Conservation (phyloP, 1,140 invertebrate genomes). For the Brachionus rubens region DNA sequence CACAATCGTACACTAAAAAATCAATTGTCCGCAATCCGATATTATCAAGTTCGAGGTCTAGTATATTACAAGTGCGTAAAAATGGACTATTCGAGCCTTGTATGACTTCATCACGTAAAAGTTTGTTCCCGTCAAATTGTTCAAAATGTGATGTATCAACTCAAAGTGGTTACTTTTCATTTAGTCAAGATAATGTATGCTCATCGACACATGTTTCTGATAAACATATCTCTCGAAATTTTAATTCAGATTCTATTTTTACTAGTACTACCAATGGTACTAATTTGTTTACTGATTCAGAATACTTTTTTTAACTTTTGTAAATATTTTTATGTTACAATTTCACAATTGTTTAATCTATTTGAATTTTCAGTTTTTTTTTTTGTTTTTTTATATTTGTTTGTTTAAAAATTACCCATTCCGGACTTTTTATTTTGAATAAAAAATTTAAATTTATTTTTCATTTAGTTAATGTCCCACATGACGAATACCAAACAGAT, state of each 20-base stretch:
- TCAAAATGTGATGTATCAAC: not conserved
- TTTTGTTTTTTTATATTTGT: too few species aligned
- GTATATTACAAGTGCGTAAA: not conserved
- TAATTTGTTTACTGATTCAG: not conserved
- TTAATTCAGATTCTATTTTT: not conserved
- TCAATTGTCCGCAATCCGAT: not conserved
- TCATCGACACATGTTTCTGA: conserved; percentile 11
- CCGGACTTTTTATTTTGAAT: too few species aligned
- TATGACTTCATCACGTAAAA: conserved; percentile 40
- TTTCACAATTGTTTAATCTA: too few species aligned
- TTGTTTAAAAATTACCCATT: too few species aligned
- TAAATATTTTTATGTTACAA: not conserved
- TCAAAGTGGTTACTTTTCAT: not conserved
- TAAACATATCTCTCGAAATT: not conserved
- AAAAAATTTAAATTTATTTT: too few species aligned
- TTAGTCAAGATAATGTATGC: not conserved
- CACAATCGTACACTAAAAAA: not conserved
- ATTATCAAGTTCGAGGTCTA: not conserved
- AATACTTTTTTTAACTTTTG: not conserved
- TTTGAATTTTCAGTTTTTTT: too few species aligned
- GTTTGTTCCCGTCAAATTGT: not conserved
- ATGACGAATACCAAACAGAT: too few species aligned
- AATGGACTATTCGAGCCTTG: not conserved
- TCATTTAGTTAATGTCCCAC: too few species aligned
- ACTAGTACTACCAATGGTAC: not conserved